Base-by-base conservation (phyloP, 2,113 vertebrate genomes). In the Ascaphus truei region DNA sequence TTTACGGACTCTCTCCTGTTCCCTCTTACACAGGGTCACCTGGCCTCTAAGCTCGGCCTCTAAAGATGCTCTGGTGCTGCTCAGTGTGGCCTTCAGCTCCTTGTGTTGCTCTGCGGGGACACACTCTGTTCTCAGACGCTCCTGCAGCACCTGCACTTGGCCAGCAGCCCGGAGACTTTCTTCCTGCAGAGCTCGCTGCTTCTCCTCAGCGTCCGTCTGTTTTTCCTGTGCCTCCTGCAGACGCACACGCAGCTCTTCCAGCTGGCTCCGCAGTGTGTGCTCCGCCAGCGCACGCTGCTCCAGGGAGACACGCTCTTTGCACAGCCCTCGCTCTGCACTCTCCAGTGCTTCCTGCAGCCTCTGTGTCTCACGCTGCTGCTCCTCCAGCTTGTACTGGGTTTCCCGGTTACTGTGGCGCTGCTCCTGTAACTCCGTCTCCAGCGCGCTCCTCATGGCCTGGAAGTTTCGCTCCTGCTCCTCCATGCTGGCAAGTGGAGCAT, bases 401-500 rank as follows among this genome's bases (percentile, higher is more conserved):
- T 63, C 36, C 0, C 73, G 73, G 51, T 76, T 80, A 71, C 81
- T 89, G 10, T 83, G 86, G 2, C 66, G 75, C 77, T 87, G 80
- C 5, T 92, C 82, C 9, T 79, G 50, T 65, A 98, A 65, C 71
- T 85, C 88, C 0, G 71, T 81, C 6, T 72, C 84, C 3, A 99
- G 36, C 2, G 92, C 92, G 34, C 79, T 81, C 63, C 94, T 68
- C 0, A 76, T 71, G n/a, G 75, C 73, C 5, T 85, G 85, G 13
- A 92, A 92, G 15, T 79, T 78, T 29, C 77, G 84, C 23, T 96
- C 93, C 12, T 85, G 90, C 56, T 93, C 94, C 76, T 93, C 82
- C 0, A 92, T 71, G 18, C 81, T 83, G 37, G 82, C 69, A 16
- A 93, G 58, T 0, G 93, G 94, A 2, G 95, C 83, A 0, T 97